A percentile compares a stretch with the other conserved stretches of the same genome.
Evolutionary conservation across 2,113 vertebrate species (phyloP).

Genomic region (Pteronura brasiliensis): DNA sequence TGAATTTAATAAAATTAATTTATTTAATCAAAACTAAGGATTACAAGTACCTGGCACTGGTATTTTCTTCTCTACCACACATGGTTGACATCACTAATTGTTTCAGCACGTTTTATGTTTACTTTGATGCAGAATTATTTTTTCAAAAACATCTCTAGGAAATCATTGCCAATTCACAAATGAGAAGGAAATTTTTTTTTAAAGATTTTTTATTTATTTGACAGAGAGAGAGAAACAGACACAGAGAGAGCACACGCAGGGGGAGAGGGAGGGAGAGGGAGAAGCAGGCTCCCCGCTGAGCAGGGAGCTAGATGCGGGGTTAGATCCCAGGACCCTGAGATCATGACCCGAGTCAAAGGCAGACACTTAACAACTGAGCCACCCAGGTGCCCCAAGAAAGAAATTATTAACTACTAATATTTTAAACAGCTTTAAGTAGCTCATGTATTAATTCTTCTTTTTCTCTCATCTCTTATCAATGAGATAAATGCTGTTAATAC

Average conservation of each 20-base stretch:
- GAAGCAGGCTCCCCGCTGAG: too few species aligned
- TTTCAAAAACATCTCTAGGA: background rate
- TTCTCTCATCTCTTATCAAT: background rate
- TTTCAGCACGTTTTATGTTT: background rate
- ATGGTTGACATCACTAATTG: background rate
- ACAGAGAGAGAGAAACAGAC: too few species aligned
- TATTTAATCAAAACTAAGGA: background rate
- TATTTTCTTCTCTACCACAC: background rate
- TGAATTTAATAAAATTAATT: background rate
- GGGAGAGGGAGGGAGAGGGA: too few species aligned
- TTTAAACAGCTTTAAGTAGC: background rate
- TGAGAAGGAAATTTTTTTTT: too few species aligned
- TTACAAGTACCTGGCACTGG: background rate
- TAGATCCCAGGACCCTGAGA: too few species aligned
- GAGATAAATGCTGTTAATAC: background rate
- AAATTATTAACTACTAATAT: background rate
- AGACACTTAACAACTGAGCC: too few species aligned
- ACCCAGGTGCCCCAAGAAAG: too few species aligned
- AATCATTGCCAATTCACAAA: background rate
- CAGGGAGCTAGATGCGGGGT: rapidly evolving
- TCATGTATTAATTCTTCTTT: background rate
- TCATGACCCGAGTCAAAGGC: too few species aligned
- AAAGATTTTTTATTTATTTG: too few species aligned
- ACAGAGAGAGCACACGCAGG: too few species aligned
- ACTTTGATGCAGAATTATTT: background rate